Base-by-base conservation (phyloP, 2,797 vertebrate genomes). In the Echeneis naucrates region DNA sequence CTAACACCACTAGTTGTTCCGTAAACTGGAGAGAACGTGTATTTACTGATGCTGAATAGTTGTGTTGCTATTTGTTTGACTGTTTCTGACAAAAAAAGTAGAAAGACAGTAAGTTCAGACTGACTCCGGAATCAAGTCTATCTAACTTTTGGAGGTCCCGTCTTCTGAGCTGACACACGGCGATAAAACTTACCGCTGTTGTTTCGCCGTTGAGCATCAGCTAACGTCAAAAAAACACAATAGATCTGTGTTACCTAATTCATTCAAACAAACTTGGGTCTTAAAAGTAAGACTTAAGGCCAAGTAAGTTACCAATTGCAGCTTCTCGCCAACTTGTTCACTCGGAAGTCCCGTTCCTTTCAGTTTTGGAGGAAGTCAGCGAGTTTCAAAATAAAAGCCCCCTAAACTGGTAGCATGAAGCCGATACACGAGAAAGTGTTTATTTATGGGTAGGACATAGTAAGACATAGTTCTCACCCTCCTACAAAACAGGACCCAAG, bases 281-380 rank as follows among this genome's bases (percentile, higher is more conserved):
- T n/a, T n/a, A n/a, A 30, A 6, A 30, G 6, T 30, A 30, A 30
- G 30, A 6, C 3, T 30, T 1, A 14, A 12, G 42, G 1, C 1
- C 42, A 0, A 9, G 7, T 32, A 2, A 2, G 10, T 19, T 2
- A 52, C 26, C 4, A 16, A 14, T 27, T 5, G 17, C 17, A 7
- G 14, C 8, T 7, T 4, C 1, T 2, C 40, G 5, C 14, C 37
- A 2, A 19, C 0, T 6, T 1, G 16, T 2, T 42, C 40, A 5
- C 5, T 42, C 5, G 2, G 6, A 7, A 2, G 7, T 8, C 8
- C 2, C 7, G 0, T 1, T 2, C 3, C 24, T 76, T 72, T 81
- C 75, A 75, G 53, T 87, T 85, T 77, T 51, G 23, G 37, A 42
- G 52, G 33, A 35, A 35, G 3, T 11, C 2, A 35, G 33, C 33